A percentile compares a stretch with the other conserved stretches of the same genome.
Evolutionary conservation across 2,888 invertebrate species (phyloP).

Genomic region (Harmothoe impar): DNA sequence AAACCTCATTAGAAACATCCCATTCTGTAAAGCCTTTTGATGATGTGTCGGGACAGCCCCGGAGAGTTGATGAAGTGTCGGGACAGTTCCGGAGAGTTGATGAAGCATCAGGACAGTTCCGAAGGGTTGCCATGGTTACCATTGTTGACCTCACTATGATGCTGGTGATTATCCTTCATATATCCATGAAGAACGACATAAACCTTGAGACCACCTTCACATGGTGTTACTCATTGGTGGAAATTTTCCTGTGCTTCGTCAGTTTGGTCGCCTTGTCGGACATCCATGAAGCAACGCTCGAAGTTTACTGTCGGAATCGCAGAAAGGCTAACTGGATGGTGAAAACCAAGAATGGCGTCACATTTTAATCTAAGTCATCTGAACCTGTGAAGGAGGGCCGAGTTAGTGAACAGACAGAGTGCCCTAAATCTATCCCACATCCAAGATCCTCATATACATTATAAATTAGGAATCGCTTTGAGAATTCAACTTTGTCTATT

Average conservation of each 20-base stretch:
- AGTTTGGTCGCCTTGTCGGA: neutral
- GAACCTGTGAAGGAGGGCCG: no score
- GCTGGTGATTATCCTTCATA: neutral
- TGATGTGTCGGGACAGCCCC: neutral
- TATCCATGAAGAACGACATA: neutral
- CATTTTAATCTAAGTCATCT: no score
- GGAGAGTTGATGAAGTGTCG: neutral
- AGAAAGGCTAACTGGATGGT: neutral
- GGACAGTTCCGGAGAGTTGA: neutral
- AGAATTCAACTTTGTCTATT: no score
- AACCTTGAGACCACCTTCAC: conserved; percentile 2
- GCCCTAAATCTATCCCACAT: no score
- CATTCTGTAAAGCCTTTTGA: no score
- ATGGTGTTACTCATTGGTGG: neutral
- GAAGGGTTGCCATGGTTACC: neutral
- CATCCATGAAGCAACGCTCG: neutral
- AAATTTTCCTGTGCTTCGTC: neutral
- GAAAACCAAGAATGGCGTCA: no score
- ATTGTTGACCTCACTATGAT: neutral
- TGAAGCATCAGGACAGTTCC: neutral
- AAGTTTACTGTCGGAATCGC: neutral
- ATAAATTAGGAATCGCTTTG: no score
- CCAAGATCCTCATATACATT: no score
- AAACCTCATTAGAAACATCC: neutral
- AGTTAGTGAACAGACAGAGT: no score